phyloP scores from a whole-genome alignment of 2,888 invertebrate species.

The Rhimphoctona megacephalus region DNA sequence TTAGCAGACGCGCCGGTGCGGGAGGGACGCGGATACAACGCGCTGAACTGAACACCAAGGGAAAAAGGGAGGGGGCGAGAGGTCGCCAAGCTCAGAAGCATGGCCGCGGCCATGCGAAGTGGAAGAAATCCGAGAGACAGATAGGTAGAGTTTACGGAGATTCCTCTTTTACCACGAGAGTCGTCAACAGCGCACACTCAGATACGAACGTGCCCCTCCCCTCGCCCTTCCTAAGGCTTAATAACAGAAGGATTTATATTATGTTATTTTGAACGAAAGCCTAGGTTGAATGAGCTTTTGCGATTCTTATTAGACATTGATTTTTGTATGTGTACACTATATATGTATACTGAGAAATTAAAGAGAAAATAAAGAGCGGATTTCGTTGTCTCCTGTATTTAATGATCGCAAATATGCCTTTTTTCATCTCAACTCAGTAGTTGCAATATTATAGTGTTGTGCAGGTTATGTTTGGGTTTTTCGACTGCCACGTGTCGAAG shows the following conservation, averaged over 20 bases:
- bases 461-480: slow-evolving; percentile 20
- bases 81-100: slow-evolving; percentile 75
- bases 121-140: slow-evolving; percentile 72
- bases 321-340: not conserved
- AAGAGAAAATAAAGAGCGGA: not conserved
- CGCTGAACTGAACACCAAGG: not conserved
- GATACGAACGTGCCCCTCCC: not conserved
- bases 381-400: not conserved
- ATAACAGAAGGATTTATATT: not conserved
- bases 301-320: not conserved
- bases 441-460: not conserved
- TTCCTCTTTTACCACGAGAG: slow-evolving; percentile 73
- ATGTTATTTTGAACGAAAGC: not conserved
- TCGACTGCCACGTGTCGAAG: not conserved
- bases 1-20: slow-evolving; percentile 74
- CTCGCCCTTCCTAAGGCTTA: not conserved
- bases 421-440: not conserved
- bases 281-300: slow-evolving; percentile 1
- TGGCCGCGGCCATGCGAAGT: slow-evolving; percentile 67
- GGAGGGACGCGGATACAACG: slow-evolving; percentile 75
- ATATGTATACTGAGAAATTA: not conserved
- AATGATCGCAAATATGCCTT: not conserved
- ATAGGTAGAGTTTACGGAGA: slow-evolving; percentile 77
- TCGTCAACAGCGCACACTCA: slow-evolving; percentile 60
- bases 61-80: slow-evolving; percentile 67